Conservation (phyloP, 2,888 invertebrate genomes). For the Drosophila atripex region DNA sequence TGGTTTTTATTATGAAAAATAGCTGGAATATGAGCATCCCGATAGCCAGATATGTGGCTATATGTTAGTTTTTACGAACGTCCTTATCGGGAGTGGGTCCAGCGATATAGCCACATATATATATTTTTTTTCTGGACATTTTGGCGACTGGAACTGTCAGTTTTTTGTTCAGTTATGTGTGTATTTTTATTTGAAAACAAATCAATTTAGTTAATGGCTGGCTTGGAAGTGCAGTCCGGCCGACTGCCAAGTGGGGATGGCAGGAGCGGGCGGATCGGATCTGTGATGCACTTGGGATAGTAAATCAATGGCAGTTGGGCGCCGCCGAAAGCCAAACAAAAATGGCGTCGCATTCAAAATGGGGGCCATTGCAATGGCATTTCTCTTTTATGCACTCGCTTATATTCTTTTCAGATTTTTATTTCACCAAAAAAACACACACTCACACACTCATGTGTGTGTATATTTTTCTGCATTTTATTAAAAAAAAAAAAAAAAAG, state of each 20-base stretch:
- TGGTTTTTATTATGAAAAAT: background rate
- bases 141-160: background rate
- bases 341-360: constrained; percentile 30
- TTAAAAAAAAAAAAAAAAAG: constrained; percentile 3
- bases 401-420: constrained; percentile 23
- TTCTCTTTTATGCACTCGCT: constrained; percentile 5
- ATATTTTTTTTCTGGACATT: constrained; percentile 1
- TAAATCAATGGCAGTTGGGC: constrained; percentile 38
- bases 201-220: constrained; percentile 51
- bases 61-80: background rate
- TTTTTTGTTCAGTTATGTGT: constrained; percentile 19
- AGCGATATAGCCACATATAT: constrained; percentile 15
- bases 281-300: constrained; percentile 18
- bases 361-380: constrained; percentile 30
- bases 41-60: background rate
- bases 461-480: too few relatives aligned
- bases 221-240: too few relatives aligned
- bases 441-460: background rate
- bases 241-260: too few relatives aligned
- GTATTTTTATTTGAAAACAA: constrained; percentile 44
- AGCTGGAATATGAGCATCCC: background rate
- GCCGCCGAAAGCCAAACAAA: constrained; percentile 33
- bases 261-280: background rate
- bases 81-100: constrained; percentile 12
- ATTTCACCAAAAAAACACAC: background rate